phyloP scores from a whole-genome alignment of 2,888 invertebrate species.

The Drosophila birchii region DNA sequence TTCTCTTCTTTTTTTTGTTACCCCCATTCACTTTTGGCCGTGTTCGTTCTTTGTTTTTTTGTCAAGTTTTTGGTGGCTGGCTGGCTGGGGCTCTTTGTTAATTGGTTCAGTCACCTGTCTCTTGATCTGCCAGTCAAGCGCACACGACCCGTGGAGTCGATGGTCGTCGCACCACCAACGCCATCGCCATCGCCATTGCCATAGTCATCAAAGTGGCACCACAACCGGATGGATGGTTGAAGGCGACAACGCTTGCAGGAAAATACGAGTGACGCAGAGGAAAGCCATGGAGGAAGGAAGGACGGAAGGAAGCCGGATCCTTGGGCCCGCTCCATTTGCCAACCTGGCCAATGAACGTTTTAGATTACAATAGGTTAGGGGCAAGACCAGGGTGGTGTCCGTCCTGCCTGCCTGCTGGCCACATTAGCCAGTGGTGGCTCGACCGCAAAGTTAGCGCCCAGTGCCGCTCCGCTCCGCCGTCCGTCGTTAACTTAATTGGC shows the following conservation, averaged over 20 bases:
- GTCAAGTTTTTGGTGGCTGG: constrained; percentile 19
- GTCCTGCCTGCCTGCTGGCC: constrained; percentile 5
- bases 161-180: constrained; percentile 7
- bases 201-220: constrained; percentile 24
- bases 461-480: constrained; percentile 41
- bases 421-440: constrained; percentile 49
- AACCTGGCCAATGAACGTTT: constrained; percentile 74
- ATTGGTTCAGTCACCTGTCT: constrained; percentile 83
- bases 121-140: constrained; percentile 80
- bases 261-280: constrained; percentile 16
- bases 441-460: constrained; percentile 73
- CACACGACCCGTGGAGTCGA: constrained; percentile 67
- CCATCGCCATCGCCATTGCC: constrained; percentile 15
- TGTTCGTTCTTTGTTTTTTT: constrained; percentile 23
- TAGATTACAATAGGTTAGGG: constrained; percentile 78
- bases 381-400: constrained; percentile 28
- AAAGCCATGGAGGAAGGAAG: constrained; percentile 46
- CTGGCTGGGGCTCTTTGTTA: constrained; percentile 77
- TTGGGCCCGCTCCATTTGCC: constrained; percentile 47
- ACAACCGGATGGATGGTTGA: constrained; percentile 41
- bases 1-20: constrained; percentile 38
- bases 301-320: constrained; percentile 60
- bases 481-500: constrained; percentile 79
- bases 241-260: constrained; percentile 37
- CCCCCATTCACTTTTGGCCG: constrained; percentile 23